Evolutionary conservation across 2,113 vertebrate species (phyloP), one percentile per base, ranked within the genome.

Genomic region (Porphyrio hochstetteri): DNA sequence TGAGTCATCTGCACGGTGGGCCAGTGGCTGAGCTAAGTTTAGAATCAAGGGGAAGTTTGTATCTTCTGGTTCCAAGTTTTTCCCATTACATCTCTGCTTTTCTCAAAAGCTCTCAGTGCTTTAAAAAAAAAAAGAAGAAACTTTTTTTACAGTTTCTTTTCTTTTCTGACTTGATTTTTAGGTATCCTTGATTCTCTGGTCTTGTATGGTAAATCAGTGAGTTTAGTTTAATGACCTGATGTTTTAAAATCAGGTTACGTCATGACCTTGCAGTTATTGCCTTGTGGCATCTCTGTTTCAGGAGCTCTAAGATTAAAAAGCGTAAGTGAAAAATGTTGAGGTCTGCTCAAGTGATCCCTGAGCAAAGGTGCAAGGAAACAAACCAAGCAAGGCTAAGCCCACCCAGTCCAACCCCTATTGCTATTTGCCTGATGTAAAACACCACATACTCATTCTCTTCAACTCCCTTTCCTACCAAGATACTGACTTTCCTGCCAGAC

Each of bases 21-120:
- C 97, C 98, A 98, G 96, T 96, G 94, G 93, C 97, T 97, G 96
- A 97, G 97, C 98, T 98, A 98, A 98, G 96, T 98, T 98, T 98
- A 98, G 98, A 98, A 96, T 61, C 69, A 91, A 97, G 95, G 96
- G 83, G 78, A 97, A 97, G 86, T 85, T 95, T 92, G 95, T 87
- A 93, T 96, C 92, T 98, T 97, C 91, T 95, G 92, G 72, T 81
- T 96, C 84, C 83, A 92, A 91, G 90, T 91, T 96, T 97, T 95
- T 92, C 86, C 81, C 86, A 92, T 96, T 90, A 96, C 95, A 91
- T 95, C 71, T 93, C 85, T 93, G 80, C 67, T 88, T 82, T 97
- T 84, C 84, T 97, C 63, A 84, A 48, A 56, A 63, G 56, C 91
- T 96, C 63, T 78, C 24, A 25, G 19, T 50, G n/a, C 24, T 87